Percentiles rank a stretch among this genome's conserved stretches.
These are phyloP conservation scores for Balaeniceps rex DNA, from an alignment of 2,113 vertebrate genomes.

Conservation along the genomic window DNA sequence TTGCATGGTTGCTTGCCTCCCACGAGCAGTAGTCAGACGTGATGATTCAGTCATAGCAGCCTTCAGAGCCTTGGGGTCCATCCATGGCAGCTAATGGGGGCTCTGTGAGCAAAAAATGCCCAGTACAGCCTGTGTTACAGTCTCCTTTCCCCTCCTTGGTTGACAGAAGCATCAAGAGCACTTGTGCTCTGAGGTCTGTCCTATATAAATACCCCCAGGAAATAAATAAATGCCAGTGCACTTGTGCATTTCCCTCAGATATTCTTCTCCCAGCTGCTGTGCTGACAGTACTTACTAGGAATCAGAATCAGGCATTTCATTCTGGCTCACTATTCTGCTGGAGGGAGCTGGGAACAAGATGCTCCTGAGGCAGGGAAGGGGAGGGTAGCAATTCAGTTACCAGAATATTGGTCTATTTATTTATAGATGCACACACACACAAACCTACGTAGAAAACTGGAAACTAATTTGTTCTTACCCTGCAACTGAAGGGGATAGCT, in stretches of 20 bases:
- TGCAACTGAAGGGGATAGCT: not conserved
- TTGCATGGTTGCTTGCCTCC: not conserved
- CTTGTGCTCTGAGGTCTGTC: slow-evolving; percentile 65
- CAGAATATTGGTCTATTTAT: slow-evolving; percentile 11
- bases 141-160: slow-evolving; percentile 35
- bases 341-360: slow-evolving; percentile 58
- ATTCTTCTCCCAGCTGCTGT: slow-evolving; percentile 66
- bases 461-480: not conserved
- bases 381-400: not conserved
- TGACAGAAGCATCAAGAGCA: slow-evolving; percentile 50
- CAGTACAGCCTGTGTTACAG: not conserved
- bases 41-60: not conserved
- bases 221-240: slow-evolving; percentile 67
- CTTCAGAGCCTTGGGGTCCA: not conserved
- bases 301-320: slow-evolving; percentile 55
- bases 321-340: slow-evolving; percentile 52
- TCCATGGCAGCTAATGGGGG: not conserved
- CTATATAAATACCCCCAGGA: slow-evolving; percentile 70
- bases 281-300: slow-evolving; percentile 59
- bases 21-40: not conserved
- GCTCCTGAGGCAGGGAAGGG: slow-evolving; percentile 48
- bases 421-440: not conserved
- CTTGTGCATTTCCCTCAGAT: slow-evolving; percentile 60
- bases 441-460: not conserved
- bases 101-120: not conserved